These are phyloP conservation scores for Ptilonorhynchus violaceus DNA, from an alignment of 2,113 vertebrate genomes.

Conservation along the genomic window DNA sequence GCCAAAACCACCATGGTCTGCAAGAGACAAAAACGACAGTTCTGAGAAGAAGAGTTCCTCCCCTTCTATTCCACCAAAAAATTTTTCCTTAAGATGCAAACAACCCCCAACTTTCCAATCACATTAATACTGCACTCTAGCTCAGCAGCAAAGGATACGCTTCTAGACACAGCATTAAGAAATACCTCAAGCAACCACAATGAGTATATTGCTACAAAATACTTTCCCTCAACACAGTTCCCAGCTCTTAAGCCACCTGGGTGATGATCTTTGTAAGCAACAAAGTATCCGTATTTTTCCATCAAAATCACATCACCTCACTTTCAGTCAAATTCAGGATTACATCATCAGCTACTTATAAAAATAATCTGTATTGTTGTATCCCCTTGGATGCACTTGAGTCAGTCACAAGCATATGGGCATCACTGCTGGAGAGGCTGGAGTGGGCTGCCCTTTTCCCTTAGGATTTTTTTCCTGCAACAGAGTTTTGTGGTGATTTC, in stretches of 20 bases:
- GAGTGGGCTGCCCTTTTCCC: background rate
- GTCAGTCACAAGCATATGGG: rapidly evolving
- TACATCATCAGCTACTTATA: background rate
- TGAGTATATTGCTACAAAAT: background rate
- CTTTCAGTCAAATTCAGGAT: background rate
- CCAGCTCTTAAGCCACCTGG: background rate
- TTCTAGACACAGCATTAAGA: background rate
- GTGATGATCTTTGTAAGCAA: background rate
- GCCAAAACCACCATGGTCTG: background rate
- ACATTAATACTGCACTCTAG: background rate
- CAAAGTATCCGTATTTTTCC: background rate
- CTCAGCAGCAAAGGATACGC: background rate
- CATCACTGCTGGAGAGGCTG: background rate
- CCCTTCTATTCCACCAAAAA: background rate
- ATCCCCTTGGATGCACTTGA: background rate
- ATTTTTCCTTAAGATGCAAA: background rate
- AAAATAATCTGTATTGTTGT: background rate
- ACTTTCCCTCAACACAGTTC: background rate
- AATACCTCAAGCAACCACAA: background rate
- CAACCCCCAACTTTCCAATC: background rate
- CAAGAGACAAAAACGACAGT: background rate
- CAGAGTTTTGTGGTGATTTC: background rate
- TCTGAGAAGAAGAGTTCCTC: background rate
- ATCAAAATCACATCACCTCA: background rate
- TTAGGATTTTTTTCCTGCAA: background rate